Base-by-base conservation (phyloP, 2,888 invertebrate species). In the Pseudoips prasinana region DNA sequence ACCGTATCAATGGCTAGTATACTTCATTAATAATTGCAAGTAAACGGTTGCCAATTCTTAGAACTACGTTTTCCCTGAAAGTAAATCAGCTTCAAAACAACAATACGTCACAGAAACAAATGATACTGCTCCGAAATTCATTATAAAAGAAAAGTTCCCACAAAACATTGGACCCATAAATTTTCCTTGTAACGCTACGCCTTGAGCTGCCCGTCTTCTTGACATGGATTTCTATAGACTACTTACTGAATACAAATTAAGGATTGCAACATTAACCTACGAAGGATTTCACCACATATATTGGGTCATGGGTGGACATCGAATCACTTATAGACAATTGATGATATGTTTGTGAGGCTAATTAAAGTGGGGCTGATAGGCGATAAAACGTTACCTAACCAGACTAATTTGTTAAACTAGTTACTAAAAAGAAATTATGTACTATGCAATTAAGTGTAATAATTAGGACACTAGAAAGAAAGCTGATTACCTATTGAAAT, bases 221-320 rank as follows among this genome's bases (percentile, higher is more conserved):
- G 87, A 88, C 88, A 88, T 87, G 86, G 84, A 85, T 87, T 86
- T 83, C 85, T 77, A 86, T 72, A 73, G 70, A 58, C 59, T 67
- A 65, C 74, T 66, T 56, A 65, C 71, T 78, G 88, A 85, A 88
- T 88, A 88, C 87, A 74, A 86, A 88, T 71, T 50, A 65, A 49
- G 52, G 47, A 72, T 88, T 87, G 78, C 86, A 71, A 77, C 85
- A 86, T 54, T 40, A 51, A 51, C 51, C 58, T 46, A 57, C 54
- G 62, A 75, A 81, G 78, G 86, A 85, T 88, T 88, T 87, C 87
- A 85, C 87, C 74, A 74, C 76, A 73, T 51, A 70, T 85, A 85
- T 80, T 85, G 84, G 86, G 86, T 86, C 86, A 86, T 75, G 85
- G 85, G 64, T 78, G 78, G 77, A 74, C 79, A 58, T 49, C 47